Conservation (phyloP, 2,113 vertebrate species). For the Pardalotus punctatus region DNA sequence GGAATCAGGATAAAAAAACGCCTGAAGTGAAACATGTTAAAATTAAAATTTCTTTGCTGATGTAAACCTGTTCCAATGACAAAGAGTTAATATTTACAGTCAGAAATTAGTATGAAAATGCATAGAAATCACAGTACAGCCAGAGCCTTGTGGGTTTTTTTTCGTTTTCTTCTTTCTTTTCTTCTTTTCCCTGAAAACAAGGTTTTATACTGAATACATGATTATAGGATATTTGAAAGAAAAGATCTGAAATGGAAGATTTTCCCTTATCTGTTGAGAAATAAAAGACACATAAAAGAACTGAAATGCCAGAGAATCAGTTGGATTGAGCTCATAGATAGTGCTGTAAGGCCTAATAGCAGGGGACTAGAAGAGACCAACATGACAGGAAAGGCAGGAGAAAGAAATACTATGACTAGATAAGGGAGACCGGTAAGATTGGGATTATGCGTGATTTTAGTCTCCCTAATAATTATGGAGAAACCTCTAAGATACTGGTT, state of each 20-base stretch:
- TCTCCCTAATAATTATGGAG: constrained; percentile 55
- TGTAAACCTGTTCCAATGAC: not conserved
- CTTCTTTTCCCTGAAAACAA: not conserved
- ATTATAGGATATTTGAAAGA: not conserved
- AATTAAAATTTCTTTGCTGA: not conserved
- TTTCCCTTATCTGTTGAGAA: not conserved
- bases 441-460: constrained; percentile 53
- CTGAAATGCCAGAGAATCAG: constrained; percentile 15
- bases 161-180: fast-evolving
- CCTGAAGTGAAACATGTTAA: not conserved
- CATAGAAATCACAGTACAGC: not conserved
- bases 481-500: constrained; percentile 43
- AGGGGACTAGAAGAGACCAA: not conserved
- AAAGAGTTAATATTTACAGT: not conserved
- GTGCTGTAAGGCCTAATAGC: constrained; percentile 58
- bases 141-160: fast-evolving
- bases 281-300: not conserved
- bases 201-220: not conserved
- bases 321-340: constrained; percentile 54
- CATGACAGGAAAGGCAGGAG: constrained; percentile 42
- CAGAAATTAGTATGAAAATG: not conserved
- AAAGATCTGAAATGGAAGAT: not conserved
- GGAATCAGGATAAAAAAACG: not conserved
- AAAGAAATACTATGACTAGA: constrained; percentile 59
- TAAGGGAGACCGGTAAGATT: constrained; percentile 50